These are phyloP conservation scores for Pseudocheirus occidentalis DNA, from an alignment of 2,797 vertebrate species.

Conservation along the genomic window DNA sequence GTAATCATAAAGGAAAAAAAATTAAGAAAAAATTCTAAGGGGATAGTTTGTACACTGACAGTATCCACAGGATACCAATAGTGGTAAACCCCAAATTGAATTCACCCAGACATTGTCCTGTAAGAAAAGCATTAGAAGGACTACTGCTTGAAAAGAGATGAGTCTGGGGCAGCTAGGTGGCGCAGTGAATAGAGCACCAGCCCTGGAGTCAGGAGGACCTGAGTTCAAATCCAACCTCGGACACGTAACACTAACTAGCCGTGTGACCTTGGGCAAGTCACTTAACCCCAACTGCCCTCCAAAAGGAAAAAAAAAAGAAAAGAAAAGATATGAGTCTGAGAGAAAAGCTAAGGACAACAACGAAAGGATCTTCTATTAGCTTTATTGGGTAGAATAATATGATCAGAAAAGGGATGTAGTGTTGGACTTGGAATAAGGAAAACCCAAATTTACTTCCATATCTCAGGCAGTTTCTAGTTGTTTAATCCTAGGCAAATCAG, in stretches of 20 bases:
- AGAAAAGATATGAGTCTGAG: not conserved
- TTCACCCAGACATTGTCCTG: not conserved
- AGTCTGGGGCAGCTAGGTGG: too few relatives aligned
- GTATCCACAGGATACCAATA: not conserved
- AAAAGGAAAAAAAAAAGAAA: not conserved
- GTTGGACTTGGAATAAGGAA: not conserved
- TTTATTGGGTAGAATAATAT: not conserved
- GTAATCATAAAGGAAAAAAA: not conserved
- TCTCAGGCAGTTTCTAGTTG: not conserved
- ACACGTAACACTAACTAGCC: too few relatives aligned
- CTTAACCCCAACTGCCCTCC: too few relatives aligned
- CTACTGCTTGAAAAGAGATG: not conserved
- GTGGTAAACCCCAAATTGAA: not conserved
- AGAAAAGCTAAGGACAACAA: not conserved
- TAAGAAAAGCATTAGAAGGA: not conserved
- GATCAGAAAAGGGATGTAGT: not conserved
- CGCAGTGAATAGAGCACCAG: too few relatives aligned
- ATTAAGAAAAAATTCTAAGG: not conserved
- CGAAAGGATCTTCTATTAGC: not conserved
- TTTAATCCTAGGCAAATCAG: not conserved
- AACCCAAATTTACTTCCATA: not conserved
- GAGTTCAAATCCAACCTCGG: too few relatives aligned
- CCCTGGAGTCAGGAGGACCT: too few relatives aligned
- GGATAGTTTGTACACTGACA: not conserved
- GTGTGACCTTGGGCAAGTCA: too few relatives aligned